Conservation (phyloP, 2,888 invertebrate species). For the Thelaira solivaga region DNA sequence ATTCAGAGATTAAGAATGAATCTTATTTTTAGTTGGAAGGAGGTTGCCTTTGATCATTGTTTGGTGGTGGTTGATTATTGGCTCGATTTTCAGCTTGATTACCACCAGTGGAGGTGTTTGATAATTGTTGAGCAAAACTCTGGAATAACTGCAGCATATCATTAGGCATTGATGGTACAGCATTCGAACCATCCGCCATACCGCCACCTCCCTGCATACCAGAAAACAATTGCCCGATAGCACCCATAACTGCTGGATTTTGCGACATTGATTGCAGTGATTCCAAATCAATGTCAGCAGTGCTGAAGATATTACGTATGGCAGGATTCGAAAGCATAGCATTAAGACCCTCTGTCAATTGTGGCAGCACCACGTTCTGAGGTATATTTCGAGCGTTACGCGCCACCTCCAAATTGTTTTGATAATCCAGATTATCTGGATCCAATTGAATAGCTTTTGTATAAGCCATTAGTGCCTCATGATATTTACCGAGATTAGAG, state of each 20-base stretch:
- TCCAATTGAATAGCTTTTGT: conserved; percentile 92
- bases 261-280: conserved; percentile 71
- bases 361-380: conserved; percentile 64
- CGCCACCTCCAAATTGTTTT: conserved; percentile 89
- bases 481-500: conserved; percentile 88
- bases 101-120: conserved; percentile 62
- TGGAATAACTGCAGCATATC: conserved; percentile 73
- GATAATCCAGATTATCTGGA: conserved; percentile 93
- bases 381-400: conserved; percentile 77
- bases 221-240: conserved; percentile 68
- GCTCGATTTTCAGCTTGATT: conserved; percentile 28
- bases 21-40: conserved; percentile 61
- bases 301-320: conserved; percentile 70
- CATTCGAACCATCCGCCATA: conserved; percentile 47
- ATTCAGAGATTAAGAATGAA: neutral
- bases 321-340: conserved; percentile 72
- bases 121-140: conserved; percentile 69
- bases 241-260: conserved; percentile 70
- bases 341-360: conserved; percentile 70
- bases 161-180: conserved; percentile 65
- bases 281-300: conserved; percentile 71
- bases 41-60: conserved; percentile 66
- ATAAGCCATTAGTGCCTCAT: conserved; percentile 91
- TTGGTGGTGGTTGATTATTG: conserved; percentile 52
- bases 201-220: conserved; percentile 65